Percentiles rank a stretch among this genome's conserved stretches.
phyloP scores from a whole-genome alignment of 2,888 invertebrate genomes.

The Campopleginae sp. region DNA sequence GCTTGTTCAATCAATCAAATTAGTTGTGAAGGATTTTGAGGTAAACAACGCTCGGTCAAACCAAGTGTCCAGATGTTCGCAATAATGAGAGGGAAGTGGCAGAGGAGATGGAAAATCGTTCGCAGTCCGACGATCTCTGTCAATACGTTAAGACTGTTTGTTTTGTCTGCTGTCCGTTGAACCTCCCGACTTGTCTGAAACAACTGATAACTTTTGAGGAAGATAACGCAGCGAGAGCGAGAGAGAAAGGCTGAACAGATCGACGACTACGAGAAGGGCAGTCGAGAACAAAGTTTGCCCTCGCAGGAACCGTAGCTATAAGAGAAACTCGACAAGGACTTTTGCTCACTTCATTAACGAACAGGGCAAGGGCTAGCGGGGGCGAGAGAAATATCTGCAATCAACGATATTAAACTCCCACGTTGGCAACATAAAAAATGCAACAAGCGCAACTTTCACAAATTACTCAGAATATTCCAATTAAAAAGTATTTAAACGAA shows the following conservation, averaged over 20 bases:
- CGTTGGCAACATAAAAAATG: conserved; percentile 44
- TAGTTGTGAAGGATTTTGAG: conserved; percentile 54
- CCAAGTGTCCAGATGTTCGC: neutral
- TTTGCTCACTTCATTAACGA: conserved; percentile 5
- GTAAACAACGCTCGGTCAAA: conserved; percentile 33
- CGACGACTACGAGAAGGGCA: conserved; percentile 14
- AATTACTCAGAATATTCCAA: neutral
- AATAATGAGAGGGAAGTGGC: neutral
- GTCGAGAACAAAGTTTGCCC: conserved; percentile 25
- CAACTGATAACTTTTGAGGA: neutral
- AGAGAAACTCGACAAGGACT: conserved; percentile 22
- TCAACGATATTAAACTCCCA: conserved; percentile 49
- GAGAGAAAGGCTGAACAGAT: neutral
- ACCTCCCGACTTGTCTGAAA: neutral
- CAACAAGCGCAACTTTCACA: neutral
- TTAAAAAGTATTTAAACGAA: neutral
- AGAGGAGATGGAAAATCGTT: neutral
- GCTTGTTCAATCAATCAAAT: conserved; percentile 60
- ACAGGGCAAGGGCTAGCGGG: conserved; percentile 12
- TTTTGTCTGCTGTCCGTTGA: neutral
- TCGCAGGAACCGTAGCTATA: conserved; percentile 9
- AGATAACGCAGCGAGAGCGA: neutral
- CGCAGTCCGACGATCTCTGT: neutral
- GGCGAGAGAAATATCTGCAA: conserved; percentile 8
- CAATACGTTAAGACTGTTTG: conserved; percentile 2